Conservation (phyloP, 2,797 vertebrate species). For the Tapirus indicus region DNA sequence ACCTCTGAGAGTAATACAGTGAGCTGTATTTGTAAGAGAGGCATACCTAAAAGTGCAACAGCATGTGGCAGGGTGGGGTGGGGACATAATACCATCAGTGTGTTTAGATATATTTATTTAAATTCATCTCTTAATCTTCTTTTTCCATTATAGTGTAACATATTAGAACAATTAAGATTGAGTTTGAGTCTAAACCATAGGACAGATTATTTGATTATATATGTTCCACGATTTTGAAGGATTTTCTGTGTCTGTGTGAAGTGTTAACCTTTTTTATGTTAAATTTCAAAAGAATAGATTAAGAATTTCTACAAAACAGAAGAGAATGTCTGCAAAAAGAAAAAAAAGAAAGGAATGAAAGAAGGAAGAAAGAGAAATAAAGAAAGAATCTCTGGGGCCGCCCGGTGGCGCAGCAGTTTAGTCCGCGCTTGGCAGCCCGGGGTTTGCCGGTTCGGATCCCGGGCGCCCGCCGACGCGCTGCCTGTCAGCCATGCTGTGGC, state of each 20-base stretch:
- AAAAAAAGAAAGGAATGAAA: neutral
- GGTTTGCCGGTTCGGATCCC: no score
- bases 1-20: slow-evolving; percentile 61
- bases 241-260: neutral
- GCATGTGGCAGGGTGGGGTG: neutral
- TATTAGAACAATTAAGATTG: neutral
- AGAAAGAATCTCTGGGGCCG: no score
- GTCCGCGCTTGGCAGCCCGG: no score
- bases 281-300: neutral
- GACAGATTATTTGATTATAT: neutral
- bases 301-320: neutral
- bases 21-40: slow-evolving; percentile 63
- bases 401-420: no score
- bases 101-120: slow-evolving; percentile 35
- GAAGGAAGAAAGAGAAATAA: neutral
- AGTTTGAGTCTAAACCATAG: neutral
- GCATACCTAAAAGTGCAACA: slow-evolving; percentile 62
- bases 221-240: neutral
- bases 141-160: neutral
- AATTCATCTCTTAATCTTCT: neutral
- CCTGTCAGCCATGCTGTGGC: no score
- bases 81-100: neutral
- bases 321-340: no score
- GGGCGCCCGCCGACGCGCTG: no score
- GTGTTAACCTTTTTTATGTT: neutral